phyloP scores from a whole-genome alignment of 2,888 invertebrate genomes.

The Litoditis marina region DNA sequence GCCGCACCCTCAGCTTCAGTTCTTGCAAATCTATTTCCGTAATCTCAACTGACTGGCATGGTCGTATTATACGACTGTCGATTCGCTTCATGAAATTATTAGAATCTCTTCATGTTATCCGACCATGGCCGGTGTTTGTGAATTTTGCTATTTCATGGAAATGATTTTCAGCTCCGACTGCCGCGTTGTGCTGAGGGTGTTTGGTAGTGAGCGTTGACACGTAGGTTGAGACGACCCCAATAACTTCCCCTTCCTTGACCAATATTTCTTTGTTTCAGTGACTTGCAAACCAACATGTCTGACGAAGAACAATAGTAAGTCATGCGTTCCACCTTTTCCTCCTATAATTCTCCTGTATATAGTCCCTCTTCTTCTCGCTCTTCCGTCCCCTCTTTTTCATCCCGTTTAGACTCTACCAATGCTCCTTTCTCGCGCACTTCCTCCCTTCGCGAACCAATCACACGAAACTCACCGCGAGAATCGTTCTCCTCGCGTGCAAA shows the following conservation, averaged over 20 bases:
- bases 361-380: conserved; percentile 12
- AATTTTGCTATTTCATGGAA: too few relatives aligned
- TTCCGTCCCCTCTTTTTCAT: conserved; percentile 12
- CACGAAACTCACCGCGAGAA: conserved; percentile 27
- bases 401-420: conserved; percentile 18
- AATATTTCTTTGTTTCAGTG: conserved; percentile 12
- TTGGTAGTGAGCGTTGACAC: conserved; percentile 7
- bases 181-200: conserved; percentile 15
- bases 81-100: too few relatives aligned
- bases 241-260: not conserved
- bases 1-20: too few relatives aligned
- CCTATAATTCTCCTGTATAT: conserved; percentile 21
- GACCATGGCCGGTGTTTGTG: too few relatives aligned
- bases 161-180: conserved; percentile 17
- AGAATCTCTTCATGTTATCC: too few relatives aligned
- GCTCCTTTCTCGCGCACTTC: too few relatives aligned
- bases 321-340: conserved; percentile 41
- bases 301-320: conserved; percentile 56
- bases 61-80: too few relatives aligned
- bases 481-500: conserved; percentile 24
- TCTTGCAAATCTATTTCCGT: too few relatives aligned
- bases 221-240: conserved; percentile 7
- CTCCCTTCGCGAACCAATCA: conserved; percentile 23
- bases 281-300: conserved; percentile 39
- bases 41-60: too few relatives aligned